Conservation (phyloP, 92 coral and sea anemone genomes). For the Umimayanthus kanabou region DNA sequence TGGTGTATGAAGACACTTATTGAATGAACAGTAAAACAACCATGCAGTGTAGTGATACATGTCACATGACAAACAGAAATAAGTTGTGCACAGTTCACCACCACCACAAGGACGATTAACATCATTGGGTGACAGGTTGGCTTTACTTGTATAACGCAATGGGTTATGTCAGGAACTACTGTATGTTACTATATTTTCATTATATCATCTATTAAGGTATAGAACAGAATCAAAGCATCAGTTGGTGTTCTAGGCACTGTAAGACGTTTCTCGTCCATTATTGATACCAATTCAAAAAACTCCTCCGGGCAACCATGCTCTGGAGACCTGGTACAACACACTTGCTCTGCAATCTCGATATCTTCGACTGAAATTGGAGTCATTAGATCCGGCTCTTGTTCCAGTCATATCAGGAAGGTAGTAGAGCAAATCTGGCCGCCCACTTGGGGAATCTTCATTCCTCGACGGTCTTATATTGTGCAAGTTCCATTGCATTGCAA, state of each 20-base stretch:
- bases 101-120: neutral
- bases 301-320: conserved; percentile 44
- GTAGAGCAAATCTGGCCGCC: conserved; percentile 43
- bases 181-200: neutral
- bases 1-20: no score
- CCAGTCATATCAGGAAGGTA: conserved; percentile 21
- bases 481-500: conserved; percentile 19
- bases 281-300: conserved; percentile 45
- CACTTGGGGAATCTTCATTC: conserved; percentile 28
- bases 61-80: neutral
- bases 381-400: conserved; percentile 24
- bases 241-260: neutral
- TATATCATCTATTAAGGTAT: neutral
- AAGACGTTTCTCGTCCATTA: conserved; percentile 54
- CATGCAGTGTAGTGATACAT: neutral
- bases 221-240: conserved; percentile 12
- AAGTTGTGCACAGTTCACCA: neutral
- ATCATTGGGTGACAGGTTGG: neutral
- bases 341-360: conserved; percentile 43
- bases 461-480: conserved; percentile 28
- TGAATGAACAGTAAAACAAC: neutral
- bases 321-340: conserved; percentile 45
- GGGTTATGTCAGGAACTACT: neutral
- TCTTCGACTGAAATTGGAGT: conserved; percentile 29
- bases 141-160: neutral